Conservation (phyloP, 2,888 invertebrate genomes). For the Protophormia terraenovae region DNA sequence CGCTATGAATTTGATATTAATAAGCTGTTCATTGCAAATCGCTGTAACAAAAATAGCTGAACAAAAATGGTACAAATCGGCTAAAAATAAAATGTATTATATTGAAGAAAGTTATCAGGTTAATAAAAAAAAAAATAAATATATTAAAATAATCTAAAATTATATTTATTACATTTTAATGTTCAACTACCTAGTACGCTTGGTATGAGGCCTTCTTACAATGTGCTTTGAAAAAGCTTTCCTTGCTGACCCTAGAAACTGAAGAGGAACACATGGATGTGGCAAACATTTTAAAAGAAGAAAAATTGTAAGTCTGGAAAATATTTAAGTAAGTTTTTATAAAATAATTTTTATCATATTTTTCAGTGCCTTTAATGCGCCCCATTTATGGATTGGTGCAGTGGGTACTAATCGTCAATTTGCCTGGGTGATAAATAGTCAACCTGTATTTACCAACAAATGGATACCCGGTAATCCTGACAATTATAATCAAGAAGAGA, state of each 20-base stretch:
- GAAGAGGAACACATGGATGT: conserved; percentile 2
- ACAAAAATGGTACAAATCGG: conserved; percentile 21
- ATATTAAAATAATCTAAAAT: background rate
- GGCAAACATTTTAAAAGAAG: conserved; percentile 6
- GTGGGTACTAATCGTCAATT: conserved; percentile 13
- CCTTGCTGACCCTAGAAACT: conserved; percentile 38
- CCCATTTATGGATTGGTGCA: conserved; percentile 47
- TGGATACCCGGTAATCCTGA: conserved; percentile 32
- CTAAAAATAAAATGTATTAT: conserved; percentile 21
- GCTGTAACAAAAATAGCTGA: background rate
- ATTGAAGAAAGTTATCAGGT: conserved; percentile 44
- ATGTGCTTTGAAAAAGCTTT: conserved; percentile 27
- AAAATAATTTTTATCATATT: background rate
- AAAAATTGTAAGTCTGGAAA: conserved; percentile 19
- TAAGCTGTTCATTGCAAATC: background rate
- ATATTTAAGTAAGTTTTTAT: background rate
- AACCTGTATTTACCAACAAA: background rate
- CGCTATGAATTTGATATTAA: background rate
- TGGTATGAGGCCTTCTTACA: conserved; percentile 47
- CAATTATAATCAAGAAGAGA: conserved; percentile 25
- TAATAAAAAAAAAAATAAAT: background rate
- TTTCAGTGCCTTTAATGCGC: background rate
- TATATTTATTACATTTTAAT: background rate
- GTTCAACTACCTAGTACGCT: conserved; percentile 9
- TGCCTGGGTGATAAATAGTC: conserved; percentile 26